Evolutionary conservation across 2,113 vertebrate genomes (phyloP), one percentile per base, ranked within the genome.

Genomic region (Silurus asotus): DNA sequence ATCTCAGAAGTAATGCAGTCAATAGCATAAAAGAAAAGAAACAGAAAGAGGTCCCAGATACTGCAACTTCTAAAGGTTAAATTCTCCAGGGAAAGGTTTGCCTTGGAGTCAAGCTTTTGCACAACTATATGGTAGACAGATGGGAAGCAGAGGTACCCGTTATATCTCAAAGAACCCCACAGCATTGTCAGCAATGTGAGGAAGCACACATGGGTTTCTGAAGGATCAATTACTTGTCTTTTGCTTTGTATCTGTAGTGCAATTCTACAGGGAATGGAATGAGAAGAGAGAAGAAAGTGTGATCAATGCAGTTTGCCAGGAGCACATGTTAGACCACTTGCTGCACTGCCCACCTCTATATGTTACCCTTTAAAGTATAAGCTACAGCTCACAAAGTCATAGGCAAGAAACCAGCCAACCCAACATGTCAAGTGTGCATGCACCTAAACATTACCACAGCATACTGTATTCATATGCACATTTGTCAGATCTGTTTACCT

Each of bases 211-310:
- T 48, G 88, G 86, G 90, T 90, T 86, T 80, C 89, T 91, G 89
- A 88, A 92, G 90, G 93, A 95, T 94, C 93, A 95, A 94, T 95
- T 94, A 94, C 93, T 85, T 78, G 88, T 91, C 89, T 90, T 90
- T 93, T 93, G 91, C 93, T 94, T 90, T 87, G 93, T 93, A 92
- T 91, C 89, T 92, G 90, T 88, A 88, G 91, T 92, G 92, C 91
- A 92, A 23, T 56, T 17, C 56, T 80, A 23, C 76, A 89, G 89
- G 89, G 91, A 93, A 92, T 90, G 84, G 92, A 88, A 91, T 91
- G 70, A 87, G 90, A 79, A 88, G 91, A 92, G 70, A 87, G 90
- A 81, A 88, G 84, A 86, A 78, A 88, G 88, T 59, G 87, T 90
- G 89, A 94, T 94, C 93, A 90, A 93, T 94, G 91, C 90, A n/a